Base-by-base conservation (phyloP, 2,113 vertebrate genomes). In the Vidua macroura region DNA sequence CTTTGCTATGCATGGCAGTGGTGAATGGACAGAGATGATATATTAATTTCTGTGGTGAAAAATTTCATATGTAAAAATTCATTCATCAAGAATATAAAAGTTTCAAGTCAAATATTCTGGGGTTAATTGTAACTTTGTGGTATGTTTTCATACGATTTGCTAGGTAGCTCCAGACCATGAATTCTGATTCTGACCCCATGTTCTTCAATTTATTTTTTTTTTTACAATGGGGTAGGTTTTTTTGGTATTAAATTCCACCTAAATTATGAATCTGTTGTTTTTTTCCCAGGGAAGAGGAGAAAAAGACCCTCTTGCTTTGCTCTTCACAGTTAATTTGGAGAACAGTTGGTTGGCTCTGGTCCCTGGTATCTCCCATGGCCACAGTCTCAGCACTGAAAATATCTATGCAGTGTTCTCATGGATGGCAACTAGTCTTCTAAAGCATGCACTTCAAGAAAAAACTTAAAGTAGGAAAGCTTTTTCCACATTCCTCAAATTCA, bases 141-240 rank as follows among this genome's bases (percentile, higher is more conserved):
- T 64, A 1, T 24, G 7, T 87, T 84, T 89, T 73, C 15, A 16
- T 52, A 46, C 13, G 31, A 49, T 72, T 64, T 60, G 2, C 18
- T 62, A 56, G 24, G n/a, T 49, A 79, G 37, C 8, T 72, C 4
- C 22, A 84, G 21, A 52, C 52, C 0, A 1, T 46, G 41, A 76
- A 60, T 88, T 91, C 60, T 73, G 39, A 48, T 30, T 75, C n/a
- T 48, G n/a, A 28, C 10, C 89, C 16, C 3, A 15, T 33, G 10
- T 58, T 77, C 17, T 76, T 75, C 33, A 35, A 35, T 7, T 52
- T 10, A 5, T 13, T 14, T 85, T 87, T 70, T 69, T 19, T 4
- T 1, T 56, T 52, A 11, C 11, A 23, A 1, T 10, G 2, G 7
- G 2, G 2, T 37, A 62, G 24, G 35, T 5, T 8, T 22, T 62